Base-by-base conservation (phyloP, 2,113 vertebrate species). In the Hippocampus abdominalis region DNA sequence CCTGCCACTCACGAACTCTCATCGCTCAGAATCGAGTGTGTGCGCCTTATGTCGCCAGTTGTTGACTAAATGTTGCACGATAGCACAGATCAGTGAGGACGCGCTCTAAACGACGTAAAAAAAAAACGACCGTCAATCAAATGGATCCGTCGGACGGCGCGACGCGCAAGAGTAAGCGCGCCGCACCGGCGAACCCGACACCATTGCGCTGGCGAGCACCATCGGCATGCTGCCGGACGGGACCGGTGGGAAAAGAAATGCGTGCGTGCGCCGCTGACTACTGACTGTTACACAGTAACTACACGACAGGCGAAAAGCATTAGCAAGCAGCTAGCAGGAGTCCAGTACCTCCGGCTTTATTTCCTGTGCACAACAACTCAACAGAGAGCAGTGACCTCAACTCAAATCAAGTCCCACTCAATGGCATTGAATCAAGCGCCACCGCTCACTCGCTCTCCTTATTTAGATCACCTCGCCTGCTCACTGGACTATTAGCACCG, bases 221-320 rank as follows among this genome's bases (percentile, higher is more conserved):
- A 64, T 4, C 39, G 82, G 81, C 80, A 86, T 81, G 82, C 69
- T 42, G 85, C 82, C 73, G 53, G 62, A 74, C 81, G 56, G 77
- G 84, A 75, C 72, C 15, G 6, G 82, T 66, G 73, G 77, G 75
- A 67, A 74, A 69, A 29, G n/a, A n/a, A n/a, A n/a, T 29, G 16
- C 71, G 39, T n/a, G 69, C 70, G 77, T 76, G 42, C 48, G 27
- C 10, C 15, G 46, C 46, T 44, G 42, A 44, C 20, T n/a, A 8
- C 3, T 2, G 15, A 6, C 51, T 54, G 11, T 54, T 9, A 54
- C 51, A 54, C 21, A 23, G 51, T 54, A 54, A 54, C 18, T n/a
- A 54, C 51, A 54, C 51, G 23, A n/a, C 51, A 21, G 51, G 9
- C 21, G 15, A n/a, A 54, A 54, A 54, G 20, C 20, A 51, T 51